Evolutionary conservation across 1,140 invertebrate genomes (phyloP).

Genomic region (Muscidifurax raptorellus): DNA sequence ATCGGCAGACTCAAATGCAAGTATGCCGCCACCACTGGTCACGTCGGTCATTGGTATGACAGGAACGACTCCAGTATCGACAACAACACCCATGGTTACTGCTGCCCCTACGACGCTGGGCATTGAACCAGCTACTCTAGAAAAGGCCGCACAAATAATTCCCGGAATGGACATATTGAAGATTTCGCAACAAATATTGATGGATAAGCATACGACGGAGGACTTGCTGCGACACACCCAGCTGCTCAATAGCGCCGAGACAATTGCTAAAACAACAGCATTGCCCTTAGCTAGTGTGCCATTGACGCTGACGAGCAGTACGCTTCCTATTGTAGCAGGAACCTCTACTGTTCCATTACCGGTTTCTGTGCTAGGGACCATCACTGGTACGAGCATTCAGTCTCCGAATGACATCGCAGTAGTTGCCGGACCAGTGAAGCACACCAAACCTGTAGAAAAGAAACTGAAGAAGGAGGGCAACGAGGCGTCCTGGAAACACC

Average conservation of each 20-base stretch:
- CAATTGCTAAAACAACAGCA: neutral
- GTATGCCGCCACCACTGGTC: neutral
- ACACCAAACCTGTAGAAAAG: neutral
- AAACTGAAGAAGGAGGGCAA: constrained; percentile 40
- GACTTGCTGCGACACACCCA: constrained; percentile 36
- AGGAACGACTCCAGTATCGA: neutral
- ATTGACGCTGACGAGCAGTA: neutral
- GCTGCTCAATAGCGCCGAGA: constrained; percentile 26
- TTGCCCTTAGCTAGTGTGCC: neutral
- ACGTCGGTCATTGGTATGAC: neutral
- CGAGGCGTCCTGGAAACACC: constrained; percentile 67
- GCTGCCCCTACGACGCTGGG: neutral
- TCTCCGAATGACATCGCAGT: neutral
- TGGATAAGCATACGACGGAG: constrained; percentile 45
- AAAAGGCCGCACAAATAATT: constrained; percentile 4
- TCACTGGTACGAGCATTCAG: neutral
- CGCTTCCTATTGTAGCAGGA: neutral
- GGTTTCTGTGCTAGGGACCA: neutral
- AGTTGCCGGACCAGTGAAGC: neutral
- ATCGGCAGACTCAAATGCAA: neutral
- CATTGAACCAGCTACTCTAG: neutral
- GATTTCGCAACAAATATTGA: constrained; percentile 45
- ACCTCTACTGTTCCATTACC: neutral
- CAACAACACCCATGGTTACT: neutral
- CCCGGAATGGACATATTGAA: constrained; percentile 38